Evolutionary conservation across 2,888 invertebrate genomes (phyloP).

Genomic region (Ditylenchus weischeri): DNA sequence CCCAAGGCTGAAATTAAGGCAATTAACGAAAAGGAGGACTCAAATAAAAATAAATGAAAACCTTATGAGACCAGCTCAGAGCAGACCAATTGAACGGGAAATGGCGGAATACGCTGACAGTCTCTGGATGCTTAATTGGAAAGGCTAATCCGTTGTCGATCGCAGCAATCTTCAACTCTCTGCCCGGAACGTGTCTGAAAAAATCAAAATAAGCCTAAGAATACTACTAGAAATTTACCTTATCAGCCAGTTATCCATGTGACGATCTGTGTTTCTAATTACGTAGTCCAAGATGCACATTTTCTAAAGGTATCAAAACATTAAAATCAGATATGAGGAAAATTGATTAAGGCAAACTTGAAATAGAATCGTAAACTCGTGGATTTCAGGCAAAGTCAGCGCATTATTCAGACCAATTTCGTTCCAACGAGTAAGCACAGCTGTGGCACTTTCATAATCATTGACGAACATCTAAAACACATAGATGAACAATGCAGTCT

Average conservation of each 20-base stretch:
- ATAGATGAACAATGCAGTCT: conserved; percentile 1
- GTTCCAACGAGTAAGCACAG: conserved; percentile 75
- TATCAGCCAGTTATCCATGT: conserved; percentile 98
- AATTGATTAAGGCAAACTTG: conserved; percentile 58
- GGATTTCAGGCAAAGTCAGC: conserved; percentile 41
- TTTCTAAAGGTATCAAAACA: conserved; percentile 62
- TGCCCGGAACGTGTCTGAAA: conserved; percentile 45
- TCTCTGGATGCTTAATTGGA: conserved; percentile 96
- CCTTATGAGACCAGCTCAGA: conserved; percentile 44
- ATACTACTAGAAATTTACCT: conserved; percentile 64
- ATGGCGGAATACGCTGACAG: conserved; percentile 43
- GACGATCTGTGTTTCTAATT: conserved; percentile 66
- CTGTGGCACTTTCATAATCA: conserved; percentile 93
- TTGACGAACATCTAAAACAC: conserved; percentile 89
- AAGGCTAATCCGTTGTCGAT: conserved; percentile 97
- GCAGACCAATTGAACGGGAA: conserved; percentile 53
- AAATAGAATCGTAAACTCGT: conserved; percentile 81
- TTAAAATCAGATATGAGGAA: no score
- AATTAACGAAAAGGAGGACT: background rate
- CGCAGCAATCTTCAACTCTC: conserved; percentile 79
- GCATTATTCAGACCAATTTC: conserved; percentile 38
- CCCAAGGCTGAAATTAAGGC: conserved; percentile 32
- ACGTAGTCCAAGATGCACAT: conserved; percentile 55
- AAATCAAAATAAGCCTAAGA: background rate
- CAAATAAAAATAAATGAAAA: conserved; percentile 11